These are phyloP conservation scores for Strix occidentalis DNA, from an alignment of 2,797 vertebrate genomes.

Conservation along the genomic window DNA sequence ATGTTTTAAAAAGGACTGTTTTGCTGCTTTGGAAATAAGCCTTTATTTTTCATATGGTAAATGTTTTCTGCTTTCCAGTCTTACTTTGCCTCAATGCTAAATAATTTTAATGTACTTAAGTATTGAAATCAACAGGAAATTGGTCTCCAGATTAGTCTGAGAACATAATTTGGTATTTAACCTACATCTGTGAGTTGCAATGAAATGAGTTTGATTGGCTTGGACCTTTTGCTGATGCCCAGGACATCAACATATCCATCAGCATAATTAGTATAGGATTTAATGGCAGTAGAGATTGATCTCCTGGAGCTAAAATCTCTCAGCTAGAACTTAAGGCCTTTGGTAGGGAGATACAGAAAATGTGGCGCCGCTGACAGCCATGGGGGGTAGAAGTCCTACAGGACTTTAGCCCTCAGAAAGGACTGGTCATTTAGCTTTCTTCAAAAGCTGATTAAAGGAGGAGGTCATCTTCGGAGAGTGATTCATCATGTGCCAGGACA, in stretches of 20 bases:
- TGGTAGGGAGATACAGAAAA: not conserved
- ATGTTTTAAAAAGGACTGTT: not conserved
- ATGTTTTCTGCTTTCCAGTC: not conserved
- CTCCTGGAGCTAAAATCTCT: not conserved
- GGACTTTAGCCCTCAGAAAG: not conserved
- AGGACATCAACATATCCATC: not conserved
- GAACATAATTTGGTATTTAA: not conserved
- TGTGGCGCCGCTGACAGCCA: not conserved
- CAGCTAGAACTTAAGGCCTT: not conserved
- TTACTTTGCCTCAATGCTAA: not conserved
- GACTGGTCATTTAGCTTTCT: not conserved
- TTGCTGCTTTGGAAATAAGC: not conserved
- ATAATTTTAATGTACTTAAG: not conserved
- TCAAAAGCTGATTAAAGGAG: not conserved
- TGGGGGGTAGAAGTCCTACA: not conserved
- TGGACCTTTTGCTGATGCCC: not conserved
- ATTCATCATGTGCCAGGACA: not conserved
- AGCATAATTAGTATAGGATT: not conserved
- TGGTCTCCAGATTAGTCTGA: not conserved
- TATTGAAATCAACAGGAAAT: not conserved
- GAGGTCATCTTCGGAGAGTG: not conserved
- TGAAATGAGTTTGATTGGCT: slow-evolving; percentile 27
- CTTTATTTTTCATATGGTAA: not conserved
- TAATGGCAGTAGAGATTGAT: slow-evolving; percentile 1
- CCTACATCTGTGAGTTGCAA: not conserved